Percentiles rank a stretch among this genome's conserved stretches.
phyloP scores from a whole-genome alignment of 37 sponge, comb jelly and placozoan genomes.

The Corticium candelabrum region DNA sequence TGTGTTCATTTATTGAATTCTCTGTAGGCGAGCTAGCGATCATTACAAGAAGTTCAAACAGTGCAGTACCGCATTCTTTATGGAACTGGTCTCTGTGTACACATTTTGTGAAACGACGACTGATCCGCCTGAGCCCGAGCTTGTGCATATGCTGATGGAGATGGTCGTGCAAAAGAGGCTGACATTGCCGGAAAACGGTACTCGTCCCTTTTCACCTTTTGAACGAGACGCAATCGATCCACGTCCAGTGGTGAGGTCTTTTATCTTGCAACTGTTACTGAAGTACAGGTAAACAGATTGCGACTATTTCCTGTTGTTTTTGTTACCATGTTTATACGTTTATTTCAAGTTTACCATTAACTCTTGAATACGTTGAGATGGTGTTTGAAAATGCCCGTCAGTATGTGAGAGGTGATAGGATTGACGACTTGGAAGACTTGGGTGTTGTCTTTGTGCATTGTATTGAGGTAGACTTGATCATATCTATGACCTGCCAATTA shows the following conservation, averaged over 20 bases:
- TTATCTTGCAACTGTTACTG: neutral
- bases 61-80: neutral
- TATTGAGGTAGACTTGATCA: neutral
- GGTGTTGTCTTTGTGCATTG: slow-evolving; percentile 45
- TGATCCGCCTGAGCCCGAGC: neutral
- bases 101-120: neutral
- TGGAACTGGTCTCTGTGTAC: slow-evolving; percentile 1
- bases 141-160: neutral
- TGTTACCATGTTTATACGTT: neutral
- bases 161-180: neutral
- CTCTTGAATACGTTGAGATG: neutral
- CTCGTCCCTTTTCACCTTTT: neutral
- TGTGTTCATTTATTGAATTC: no score
- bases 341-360: neutral
- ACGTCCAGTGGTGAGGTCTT: neutral
- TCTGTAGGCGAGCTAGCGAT: neutral
- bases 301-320: neutral
- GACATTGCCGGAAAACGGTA: neutral
- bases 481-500: no score
- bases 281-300: neutral
- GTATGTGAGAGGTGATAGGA: slow-evolving; percentile 14
- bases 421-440: no score
- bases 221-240: neutral
- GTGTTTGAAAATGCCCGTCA: neutral
- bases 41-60: neutral